A percentile compares a stretch with the other conserved stretches of the same genome.
Conservation (phyloP, 2,888 invertebrate genomes). For the Sesia bembeciformis region DNA sequence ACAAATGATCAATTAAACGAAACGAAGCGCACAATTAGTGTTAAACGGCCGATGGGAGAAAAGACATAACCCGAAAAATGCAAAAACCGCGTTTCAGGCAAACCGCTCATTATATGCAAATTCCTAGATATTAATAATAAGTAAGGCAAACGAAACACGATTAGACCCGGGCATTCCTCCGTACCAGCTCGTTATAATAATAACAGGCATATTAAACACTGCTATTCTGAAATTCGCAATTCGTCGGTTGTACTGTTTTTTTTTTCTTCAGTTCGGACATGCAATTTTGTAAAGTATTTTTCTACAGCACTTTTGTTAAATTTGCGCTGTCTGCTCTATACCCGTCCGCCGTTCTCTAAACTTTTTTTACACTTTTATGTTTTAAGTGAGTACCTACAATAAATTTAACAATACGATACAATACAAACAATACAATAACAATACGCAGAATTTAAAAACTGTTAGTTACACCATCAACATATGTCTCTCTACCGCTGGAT, state of each 20-base stretch:
- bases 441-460: no score
- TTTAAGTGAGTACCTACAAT: no score
- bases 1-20: conserved; percentile 21
- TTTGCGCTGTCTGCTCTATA: no score
- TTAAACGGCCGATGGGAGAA: not conserved
- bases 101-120: conserved; percentile 44
- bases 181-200: conserved; percentile 4
- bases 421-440: no score
- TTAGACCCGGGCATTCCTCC: conserved; percentile 22
- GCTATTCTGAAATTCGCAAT: conserved; percentile 45
- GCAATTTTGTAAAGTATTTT: not conserved
- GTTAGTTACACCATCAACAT: no score
- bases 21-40: conserved; percentile 24
- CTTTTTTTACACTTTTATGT: no score
- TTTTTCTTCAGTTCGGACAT: not conserved
- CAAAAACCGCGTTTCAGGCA: conserved; percentile 26
- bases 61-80: conserved; percentile 13
- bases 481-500: no score
- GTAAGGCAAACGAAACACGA: conserved; percentile 28
- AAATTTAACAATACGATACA: no score
- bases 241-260: no score
- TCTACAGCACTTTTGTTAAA: no score
- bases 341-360: no score
- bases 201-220: conserved; percentile 24
- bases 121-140: conserved; percentile 39